These are phyloP conservation scores for Geophilus truncorum DNA, from an alignment of 2,888 invertebrate species.

Conservation along the genomic window DNA sequence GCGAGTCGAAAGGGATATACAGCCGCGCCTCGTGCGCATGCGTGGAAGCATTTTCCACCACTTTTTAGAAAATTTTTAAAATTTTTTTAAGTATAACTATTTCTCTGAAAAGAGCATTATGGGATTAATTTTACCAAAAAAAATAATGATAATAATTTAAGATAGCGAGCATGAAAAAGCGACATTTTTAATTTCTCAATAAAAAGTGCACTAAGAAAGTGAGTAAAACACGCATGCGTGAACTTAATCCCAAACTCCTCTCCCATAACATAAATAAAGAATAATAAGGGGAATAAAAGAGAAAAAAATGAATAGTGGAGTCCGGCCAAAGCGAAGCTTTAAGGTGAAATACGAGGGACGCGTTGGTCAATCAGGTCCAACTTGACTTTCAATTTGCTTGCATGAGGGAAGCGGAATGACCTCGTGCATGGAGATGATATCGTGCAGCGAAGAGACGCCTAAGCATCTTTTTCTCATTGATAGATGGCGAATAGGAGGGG, in stretches of 20 bases:
- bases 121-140: too few relatives aligned
- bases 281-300: background rate
- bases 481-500: background rate
- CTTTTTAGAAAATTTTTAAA: too few relatives aligned
- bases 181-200: background rate
- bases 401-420: background rate
- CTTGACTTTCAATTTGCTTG: background rate
- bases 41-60: background rate
- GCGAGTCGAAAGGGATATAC: background rate
- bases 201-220: background rate
- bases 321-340: background rate
- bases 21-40: background rate
- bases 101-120: too few relatives aligned
- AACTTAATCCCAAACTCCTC: too few relatives aligned
- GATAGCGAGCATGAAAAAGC: too few relatives aligned
- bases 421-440: background rate
- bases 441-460: background rate
- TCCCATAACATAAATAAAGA: too few relatives aligned
- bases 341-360: constrained; percentile 14
- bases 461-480: background rate
- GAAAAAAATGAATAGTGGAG: background rate
- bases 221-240: background rate
- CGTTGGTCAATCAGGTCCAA: background rate
- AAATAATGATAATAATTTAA: too few relatives aligned
- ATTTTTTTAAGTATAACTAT: too few relatives aligned